A percentile compares a stretch with the other conserved stretches of the same genome.
phyloP scores from a whole-genome alignment of 1,140 invertebrate genomes.

The Hermetia illucens region DNA sequence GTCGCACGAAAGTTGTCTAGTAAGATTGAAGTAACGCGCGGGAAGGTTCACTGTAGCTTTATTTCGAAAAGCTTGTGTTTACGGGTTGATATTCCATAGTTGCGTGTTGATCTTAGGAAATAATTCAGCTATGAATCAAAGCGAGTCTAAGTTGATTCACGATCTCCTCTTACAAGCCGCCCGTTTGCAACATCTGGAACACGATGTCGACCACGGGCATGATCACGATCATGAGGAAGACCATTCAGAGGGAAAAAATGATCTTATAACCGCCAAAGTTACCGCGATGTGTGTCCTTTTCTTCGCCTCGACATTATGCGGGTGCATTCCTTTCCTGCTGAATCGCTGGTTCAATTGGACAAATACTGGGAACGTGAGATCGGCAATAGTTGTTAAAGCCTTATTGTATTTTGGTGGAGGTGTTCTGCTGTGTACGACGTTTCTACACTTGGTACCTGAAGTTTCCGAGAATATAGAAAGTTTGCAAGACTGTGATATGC shows the following conservation, averaged over 20 bases:
- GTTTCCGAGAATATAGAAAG: constrained; percentile 52
- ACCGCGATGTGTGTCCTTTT: constrained; percentile 58
- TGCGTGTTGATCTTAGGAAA: too few relatives aligned
- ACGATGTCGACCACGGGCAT: constrained; percentile 18
- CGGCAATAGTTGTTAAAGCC: constrained; percentile 35
- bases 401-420: constrained; percentile 81
- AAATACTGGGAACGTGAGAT: constrained; percentile 32
- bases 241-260: constrained; percentile 16
- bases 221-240: constrained; percentile 14
- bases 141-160: too few relatives aligned
- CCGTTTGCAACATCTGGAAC: background rate
- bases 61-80: too few relatives aligned
- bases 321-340: constrained; percentile 49
- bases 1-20: too few relatives aligned
- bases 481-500: constrained; percentile 34
- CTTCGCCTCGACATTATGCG: constrained; percentile 48
- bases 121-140: background rate
- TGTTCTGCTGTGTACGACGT: constrained; percentile 77
- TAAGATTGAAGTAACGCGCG: too few relatives aligned
- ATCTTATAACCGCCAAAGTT: constrained; percentile 45
- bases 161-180: background rate
- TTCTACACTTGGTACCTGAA: constrained; percentile 82
- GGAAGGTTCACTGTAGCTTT: too few relatives aligned
- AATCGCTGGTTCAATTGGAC: constrained; percentile 47
- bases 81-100: too few relatives aligned